Percentiles rank a stretch among this genome's conserved stretches.
Conservation (phyloP, 2,888 invertebrate species). For the Tetramorium bicarinatum region DNA sequence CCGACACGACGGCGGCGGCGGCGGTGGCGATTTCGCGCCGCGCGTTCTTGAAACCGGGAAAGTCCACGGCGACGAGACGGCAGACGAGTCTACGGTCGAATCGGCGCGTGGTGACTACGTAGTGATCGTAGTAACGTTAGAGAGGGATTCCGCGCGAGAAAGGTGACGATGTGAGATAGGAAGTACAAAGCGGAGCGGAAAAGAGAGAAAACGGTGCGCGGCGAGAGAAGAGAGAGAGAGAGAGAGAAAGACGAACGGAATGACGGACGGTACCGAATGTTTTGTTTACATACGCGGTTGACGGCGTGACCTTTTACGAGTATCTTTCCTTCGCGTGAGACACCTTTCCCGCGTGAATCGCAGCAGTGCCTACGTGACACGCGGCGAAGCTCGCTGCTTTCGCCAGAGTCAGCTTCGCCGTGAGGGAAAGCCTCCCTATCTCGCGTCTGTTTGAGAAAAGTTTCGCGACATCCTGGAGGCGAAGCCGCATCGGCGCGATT, state of each 20-base stretch:
- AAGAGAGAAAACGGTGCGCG: not conserved
- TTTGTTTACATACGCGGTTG: conserved; percentile 42
- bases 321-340: not conserved
- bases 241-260: not conserved
- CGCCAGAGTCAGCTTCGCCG: not conserved
- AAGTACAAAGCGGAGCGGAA: not conserved
- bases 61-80: conserved; percentile 35
- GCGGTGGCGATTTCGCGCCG: conserved; percentile 26
- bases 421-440: not conserved
- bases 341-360: not conserved
- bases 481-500: conserved; percentile 12
- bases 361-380: not conserved
- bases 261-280: conserved; percentile 1
- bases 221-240: not conserved
- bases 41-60: conserved; percentile 51
- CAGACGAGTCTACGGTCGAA: conserved; percentile 50
- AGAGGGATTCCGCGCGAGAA: not conserved
- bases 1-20: conserved; percentile 23
- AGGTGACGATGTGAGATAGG: not conserved
- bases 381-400: not conserved
- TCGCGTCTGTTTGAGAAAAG: not conserved
- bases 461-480: not conserved
- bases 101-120: conserved; percentile 12
- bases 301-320: conserved; percentile 30
- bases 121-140: conserved; percentile 11